These are phyloP conservation scores for Lasioglossum leucozonium DNA, from an alignment of 2,888 invertebrate genomes.

Conservation along the genomic window DNA sequence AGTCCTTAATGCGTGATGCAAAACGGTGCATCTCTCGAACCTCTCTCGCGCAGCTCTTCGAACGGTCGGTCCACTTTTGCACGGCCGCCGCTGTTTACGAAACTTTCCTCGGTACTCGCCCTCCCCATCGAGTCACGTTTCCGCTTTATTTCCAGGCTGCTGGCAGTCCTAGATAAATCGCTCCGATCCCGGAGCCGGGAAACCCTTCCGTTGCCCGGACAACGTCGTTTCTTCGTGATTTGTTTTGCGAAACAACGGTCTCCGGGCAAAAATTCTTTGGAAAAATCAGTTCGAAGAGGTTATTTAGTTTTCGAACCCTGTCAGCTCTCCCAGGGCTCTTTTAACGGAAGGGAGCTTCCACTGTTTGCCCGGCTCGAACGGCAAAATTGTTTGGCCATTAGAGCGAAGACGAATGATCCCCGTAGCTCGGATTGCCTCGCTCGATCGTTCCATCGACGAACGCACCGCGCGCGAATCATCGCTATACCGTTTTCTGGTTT, in stretches of 20 bases:
- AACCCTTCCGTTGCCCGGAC: not conserved
- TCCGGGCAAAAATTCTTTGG: not conserved
- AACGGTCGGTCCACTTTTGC: constrained; percentile 31
- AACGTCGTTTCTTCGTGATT: not conserved
- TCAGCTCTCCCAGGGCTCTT: not conserved
- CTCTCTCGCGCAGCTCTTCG: not conserved
- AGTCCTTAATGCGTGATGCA: constrained; percentile 61
- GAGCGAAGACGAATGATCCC: not conserved
- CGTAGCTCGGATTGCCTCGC: not conserved
- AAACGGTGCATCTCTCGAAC: constrained; percentile 40
- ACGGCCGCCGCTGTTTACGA: constrained; percentile 14
- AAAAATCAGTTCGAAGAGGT: not conserved
- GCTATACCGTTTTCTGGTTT: constrained; percentile 19
- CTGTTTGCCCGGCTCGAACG: not conserved
- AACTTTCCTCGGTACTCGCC: constrained; percentile 12
- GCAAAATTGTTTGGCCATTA: not conserved
- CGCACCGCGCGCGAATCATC: not conserved
- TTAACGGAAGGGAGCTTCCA: not conserved
- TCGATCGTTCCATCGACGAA: not conserved
- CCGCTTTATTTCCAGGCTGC: not conserved
- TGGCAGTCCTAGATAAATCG: not conserved
- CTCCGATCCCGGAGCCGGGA: not conserved
- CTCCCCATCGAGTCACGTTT: not conserved
- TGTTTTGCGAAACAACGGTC: not conserved
- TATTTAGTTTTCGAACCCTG: not conserved